Percentiles rank a stretch among this genome's conserved stretches.
phyloP scores from a whole-genome alignment of 2,888 invertebrate species.

The Lysandra coridon region DNA sequence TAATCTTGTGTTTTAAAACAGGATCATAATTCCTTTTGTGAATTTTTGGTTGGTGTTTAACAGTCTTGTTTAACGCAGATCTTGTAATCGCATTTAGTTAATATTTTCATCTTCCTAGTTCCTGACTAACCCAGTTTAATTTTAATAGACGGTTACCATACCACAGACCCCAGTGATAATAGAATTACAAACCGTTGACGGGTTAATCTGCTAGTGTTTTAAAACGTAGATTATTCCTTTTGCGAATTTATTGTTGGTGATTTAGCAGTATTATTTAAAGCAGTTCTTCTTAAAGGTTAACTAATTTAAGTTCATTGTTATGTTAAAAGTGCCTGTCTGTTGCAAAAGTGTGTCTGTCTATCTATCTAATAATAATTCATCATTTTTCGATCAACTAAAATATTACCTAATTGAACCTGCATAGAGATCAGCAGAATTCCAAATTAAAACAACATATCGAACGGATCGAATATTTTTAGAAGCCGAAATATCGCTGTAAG shows the following conservation, averaged over 20 bases:
- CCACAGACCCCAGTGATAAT: slow-evolving; percentile 67
- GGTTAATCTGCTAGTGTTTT: slow-evolving; percentile 1
- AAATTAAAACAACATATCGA: neutral
- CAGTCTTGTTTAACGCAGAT: neutral
- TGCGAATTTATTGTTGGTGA: neutral
- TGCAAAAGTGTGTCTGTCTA: too few species aligned
- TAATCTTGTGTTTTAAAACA: neutral
- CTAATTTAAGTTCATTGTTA: too few species aligned
- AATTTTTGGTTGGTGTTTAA: neutral
- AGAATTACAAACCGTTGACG: slow-evolving; percentile 40
- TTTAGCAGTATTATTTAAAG: neutral
- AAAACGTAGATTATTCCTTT: neutral
- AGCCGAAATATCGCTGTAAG: slow-evolving; percentile 8
- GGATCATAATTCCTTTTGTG: neutral
- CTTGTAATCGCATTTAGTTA: neutral
- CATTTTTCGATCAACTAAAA: too few species aligned
- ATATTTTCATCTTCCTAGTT: slow-evolving; percentile 67
- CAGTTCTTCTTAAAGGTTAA: neutral
- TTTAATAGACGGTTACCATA: slow-evolving; percentile 76
- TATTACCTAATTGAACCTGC: too few species aligned
- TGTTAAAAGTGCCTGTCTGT: too few species aligned
- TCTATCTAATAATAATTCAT: too few species aligned
- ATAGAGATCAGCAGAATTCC: neutral
- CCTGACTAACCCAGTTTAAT: slow-evolving; percentile 75
- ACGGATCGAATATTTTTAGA: slow-evolving; percentile 14